phyloP scores from a whole-genome alignment of 2,888 invertebrate species.

The Coleophora deauratella region DNA sequence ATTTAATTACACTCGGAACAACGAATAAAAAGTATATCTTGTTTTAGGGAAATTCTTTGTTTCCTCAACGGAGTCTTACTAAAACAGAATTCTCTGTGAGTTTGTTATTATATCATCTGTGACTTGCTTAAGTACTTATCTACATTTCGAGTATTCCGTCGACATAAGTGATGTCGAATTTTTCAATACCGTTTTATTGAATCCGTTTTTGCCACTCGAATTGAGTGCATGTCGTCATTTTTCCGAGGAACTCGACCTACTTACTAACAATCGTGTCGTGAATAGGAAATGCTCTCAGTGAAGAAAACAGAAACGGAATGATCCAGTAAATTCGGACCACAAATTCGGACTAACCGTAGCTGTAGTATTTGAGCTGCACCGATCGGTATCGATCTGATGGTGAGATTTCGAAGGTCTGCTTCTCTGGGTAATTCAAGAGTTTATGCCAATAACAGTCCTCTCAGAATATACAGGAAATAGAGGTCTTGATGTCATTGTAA shows the following conservation, averaged over 20 bases:
- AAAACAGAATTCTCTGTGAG: no score
- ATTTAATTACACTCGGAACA: slow-evolving; percentile 37
- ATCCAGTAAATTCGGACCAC: slow-evolving; percentile 34
- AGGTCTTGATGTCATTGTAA: no score
- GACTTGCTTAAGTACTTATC: no score
- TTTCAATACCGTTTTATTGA: slow-evolving; percentile 7
- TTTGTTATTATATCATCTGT: no score
- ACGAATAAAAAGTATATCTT: slow-evolving; percentile 36
- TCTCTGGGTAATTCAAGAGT: no score
- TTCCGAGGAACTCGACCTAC: slow-evolving; percentile 31
- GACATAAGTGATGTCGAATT: slow-evolving; percentile 11
- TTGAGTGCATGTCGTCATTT: slow-evolving; percentile 18
- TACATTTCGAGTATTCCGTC: no score
- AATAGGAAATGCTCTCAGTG: slow-evolving; percentile 27
- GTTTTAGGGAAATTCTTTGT: slow-evolving; percentile 17
- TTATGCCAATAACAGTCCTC: no score
- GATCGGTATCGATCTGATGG: neutral
- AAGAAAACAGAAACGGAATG: slow-evolving; percentile 43
- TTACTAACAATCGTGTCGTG: slow-evolving; percentile 28
- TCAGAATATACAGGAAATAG: no score
- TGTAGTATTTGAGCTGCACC: neutral
- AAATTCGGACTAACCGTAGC: slow-evolving; percentile 9
- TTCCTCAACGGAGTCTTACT: no score
- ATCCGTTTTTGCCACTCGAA: slow-evolving; percentile 17
- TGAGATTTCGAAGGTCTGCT: no score